These are phyloP conservation scores for Electrophaes corylata DNA, from an alignment of 2,888 invertebrate genomes.

Conservation along the genomic window DNA sequence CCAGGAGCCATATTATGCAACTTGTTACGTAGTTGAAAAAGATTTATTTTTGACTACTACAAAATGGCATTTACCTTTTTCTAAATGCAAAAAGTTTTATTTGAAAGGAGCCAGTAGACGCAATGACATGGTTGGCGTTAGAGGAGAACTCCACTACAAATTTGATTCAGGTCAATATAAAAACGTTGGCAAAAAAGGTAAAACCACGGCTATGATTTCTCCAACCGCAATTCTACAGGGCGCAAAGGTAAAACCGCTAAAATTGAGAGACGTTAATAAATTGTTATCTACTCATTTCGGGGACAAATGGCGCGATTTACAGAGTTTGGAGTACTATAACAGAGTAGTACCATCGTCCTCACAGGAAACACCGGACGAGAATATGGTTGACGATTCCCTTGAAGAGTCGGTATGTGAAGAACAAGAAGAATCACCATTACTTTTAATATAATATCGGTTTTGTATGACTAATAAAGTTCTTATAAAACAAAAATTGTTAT, in stretches of 20 bases:
- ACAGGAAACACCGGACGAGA: constrained; percentile 7
- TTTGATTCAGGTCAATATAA: constrained; percentile 33
- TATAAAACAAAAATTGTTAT: not conserved
- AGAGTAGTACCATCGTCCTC: constrained; percentile 1
- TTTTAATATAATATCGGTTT: constrained; percentile 1
- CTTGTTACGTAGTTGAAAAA: too few species aligned
- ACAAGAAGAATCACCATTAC: constrained; percentile 27
- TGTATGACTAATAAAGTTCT: not conserved
- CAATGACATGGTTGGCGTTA: constrained; percentile 9
- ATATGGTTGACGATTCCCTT: constrained; percentile 15
- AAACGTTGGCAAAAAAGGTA: constrained; percentile 30
- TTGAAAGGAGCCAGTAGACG: constrained; percentile 30
- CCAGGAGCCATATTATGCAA: too few species aligned
- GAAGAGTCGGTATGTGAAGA: constrained; percentile 31
- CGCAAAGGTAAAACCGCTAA: constrained; percentile 4
- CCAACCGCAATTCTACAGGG: not conserved
- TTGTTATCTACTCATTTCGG: constrained; percentile 25
- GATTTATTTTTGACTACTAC: not conserved
- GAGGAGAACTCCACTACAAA: constrained; percentile 35
- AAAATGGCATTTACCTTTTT: constrained; percentile 37
- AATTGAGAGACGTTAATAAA: constrained; percentile 27
- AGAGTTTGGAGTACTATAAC: constrained; percentile 1
- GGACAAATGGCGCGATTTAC: constrained; percentile 25
- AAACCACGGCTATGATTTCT: constrained; percentile 2
- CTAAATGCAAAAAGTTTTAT: constrained; percentile 40